Evolutionary conservation across 1,140 invertebrate species (phyloP).

Genomic region (Mesaphorura yosii): DNA sequence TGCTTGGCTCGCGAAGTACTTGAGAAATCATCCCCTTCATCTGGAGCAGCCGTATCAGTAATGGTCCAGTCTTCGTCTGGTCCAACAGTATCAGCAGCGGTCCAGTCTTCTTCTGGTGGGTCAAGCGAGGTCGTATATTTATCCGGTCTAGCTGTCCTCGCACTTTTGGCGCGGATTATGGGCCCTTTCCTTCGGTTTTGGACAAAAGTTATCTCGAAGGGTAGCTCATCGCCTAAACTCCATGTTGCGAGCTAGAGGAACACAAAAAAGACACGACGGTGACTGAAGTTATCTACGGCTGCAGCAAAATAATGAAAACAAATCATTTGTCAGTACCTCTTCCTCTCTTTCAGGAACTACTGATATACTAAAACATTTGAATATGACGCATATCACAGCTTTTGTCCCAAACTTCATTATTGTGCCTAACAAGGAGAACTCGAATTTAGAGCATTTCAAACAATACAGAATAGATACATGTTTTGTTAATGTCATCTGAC

Average conservation of each 20-base stretch:
- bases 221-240: conserved; percentile 16
- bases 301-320: not conserved
- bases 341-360: conserved; percentile 6
- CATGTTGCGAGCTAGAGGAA: too few relatives aligned
- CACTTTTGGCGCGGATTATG: not conserved
- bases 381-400: conserved; percentile 20
- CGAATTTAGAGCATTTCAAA: not conserved
- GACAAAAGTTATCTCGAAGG: conserved; percentile 15
- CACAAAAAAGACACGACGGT: too few relatives aligned
- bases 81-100: too few relatives aligned
- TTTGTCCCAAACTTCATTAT: conserved; percentile 17
- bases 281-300: conserved; percentile 4
- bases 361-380: conserved; percentile 20
- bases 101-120: too few relatives aligned
- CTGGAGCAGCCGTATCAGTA: too few relatives aligned
- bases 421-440: conserved; percentile 3
- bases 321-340: conserved; percentile 14
- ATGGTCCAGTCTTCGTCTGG: too few relatives aligned
- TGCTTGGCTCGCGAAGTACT: too few relatives aligned
- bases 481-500: not conserved
- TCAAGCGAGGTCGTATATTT: too few relatives aligned
- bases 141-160: too few relatives aligned
- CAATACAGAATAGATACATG: not conserved
- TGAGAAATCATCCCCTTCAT: too few relatives aligned
- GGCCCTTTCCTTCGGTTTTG: conserved; percentile 19